Base-by-base conservation (phyloP, 1,140 invertebrate genomes). In the Caerostris darwini region DNA sequence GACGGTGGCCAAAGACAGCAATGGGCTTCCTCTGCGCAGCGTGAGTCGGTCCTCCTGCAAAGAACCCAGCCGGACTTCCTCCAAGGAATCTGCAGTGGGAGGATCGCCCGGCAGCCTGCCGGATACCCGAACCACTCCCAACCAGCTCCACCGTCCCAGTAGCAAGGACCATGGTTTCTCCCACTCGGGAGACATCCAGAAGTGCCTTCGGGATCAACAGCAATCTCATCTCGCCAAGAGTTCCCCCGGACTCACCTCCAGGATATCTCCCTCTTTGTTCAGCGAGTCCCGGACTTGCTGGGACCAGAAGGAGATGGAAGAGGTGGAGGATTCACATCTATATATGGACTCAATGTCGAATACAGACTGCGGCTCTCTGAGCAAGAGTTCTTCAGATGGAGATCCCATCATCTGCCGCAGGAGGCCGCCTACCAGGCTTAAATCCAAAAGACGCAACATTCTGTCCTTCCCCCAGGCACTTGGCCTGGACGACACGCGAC, bases 391-490 rank as follows among this genome's bases (percentile, higher is more conserved):
- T 59, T 96, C 96, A 2, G 96, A 96, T 94, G 96, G 96, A 6
- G 96, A 96, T 94, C 95, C 95, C 56, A 92, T 94, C 1, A 95
- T 94, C 12, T 94, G 87, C 57, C 92, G 95, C 7, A 95, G 95
- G 92, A 94, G 95, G 81, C 95, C 96, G 8, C 95, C 96, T 0
- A 95, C 96, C 3, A 94, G 95, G 57, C 59, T 96, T 54, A 96
- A 96, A 95, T 96, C 96, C 6, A 95, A 96, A 57, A 94, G 96
- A 64, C 88, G 96, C n/a, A 96, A 96, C 92, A 96, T 96, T 87
- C 95, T 96, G 7, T 95, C 95, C 81, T 96, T 96, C 96, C 97
- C 97, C 90, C 97, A 97, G 95, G 97, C 97, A 95, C 96, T 97
- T 59, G 97, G 97, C 95, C 96, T 97, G 53, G 97, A 97, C 94